Base-by-base conservation (phyloP, 2,797 vertebrate species). In the Catamblyrhynchus diadema region DNA sequence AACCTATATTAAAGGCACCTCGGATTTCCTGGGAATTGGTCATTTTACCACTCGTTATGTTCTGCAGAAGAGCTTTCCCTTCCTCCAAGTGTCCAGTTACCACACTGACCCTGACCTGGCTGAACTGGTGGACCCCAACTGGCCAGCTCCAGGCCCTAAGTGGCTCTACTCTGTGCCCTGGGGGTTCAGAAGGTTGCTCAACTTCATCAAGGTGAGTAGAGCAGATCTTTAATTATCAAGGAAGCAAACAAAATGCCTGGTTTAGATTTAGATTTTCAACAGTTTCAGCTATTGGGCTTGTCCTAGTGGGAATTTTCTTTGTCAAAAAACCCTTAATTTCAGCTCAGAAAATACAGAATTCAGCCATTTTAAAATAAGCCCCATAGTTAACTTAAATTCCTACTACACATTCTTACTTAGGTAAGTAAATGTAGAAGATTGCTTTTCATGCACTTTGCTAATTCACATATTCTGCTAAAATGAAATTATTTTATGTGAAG, bases 21-120 rank as follows among this genome's bases (percentile, higher is more conserved):
- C 98, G 10, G 99, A 99, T 95, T 99, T 99, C 96, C 97, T 99
- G 56, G 99, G 99, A 28, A 85, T 99, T 11, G 98, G 99, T 6
- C 99, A 99, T 61, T 99, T 99, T 64, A 99, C 98, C 16, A 99
- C 99, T 20, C 98, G 98, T 59, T 99, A 99, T 65, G 98, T 99
- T 94, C 98, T 98, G 25, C 98, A 98, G 67, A 99, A 98, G 98
- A 99, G 83, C 90, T 94, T 97, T 91, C 98, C 98, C 24, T 83
- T 97, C 7, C 97, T 94, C 23, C 98, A 97, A 10, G 97, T 96
- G 59, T 97, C 97, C 96, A 98, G 98, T 94, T 99, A 98, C 97
- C 98, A 98, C 94, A 98, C 98, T 4, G 99, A 99, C 96, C 97
- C 94, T 2, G 98, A 99, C 92, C 79, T 99, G 86, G 97, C 98